Evolutionary conservation across 1,140 invertebrate genomes (phyloP), one percentile per base, ranked within the genome.

Genomic region (Cotesia typhae): DNA sequence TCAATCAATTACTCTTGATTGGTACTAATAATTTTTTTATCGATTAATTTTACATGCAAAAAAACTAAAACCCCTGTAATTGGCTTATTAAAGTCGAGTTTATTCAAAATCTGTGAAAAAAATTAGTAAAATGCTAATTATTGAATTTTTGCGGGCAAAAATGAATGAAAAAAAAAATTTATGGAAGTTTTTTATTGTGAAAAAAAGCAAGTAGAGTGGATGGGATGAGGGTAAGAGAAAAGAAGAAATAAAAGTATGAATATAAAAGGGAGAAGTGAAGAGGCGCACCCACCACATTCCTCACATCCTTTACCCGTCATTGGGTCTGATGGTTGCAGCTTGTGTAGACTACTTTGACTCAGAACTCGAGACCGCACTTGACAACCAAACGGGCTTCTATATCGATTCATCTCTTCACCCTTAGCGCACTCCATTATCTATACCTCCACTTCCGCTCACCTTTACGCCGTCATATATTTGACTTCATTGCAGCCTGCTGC

Each of bases 201-300:
- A 69, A n/a, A 60, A 64, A 72, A 74, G 73, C 65, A 67, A 68
- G 72, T 74, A 47, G 73, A 70, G 74, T 71, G 63, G 59, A 70
- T 72, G 4, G 63, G 59, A 70, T 72, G 5, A n/a, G 20, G 52
- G n/a, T 20, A n/a, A 52, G 38, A 17, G 17, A 71, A n/a, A 63
- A 51, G 61, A 52, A 52, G 41, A 53, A 52, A 47, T 9, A 47
- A 47, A 47, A 47, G 41, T 6, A 47, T 10, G 41, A 47, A 47
- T 47, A 47, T 20, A 36, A 71, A 37, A 72, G 38, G 41, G 10
- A 63, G 41, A 59, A 60, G 38, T 69, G 67, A 59, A 55, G 63
- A 70, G 81, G 81, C 82, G 81, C 82, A 81, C 81, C 82, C 82
- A 82, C 77, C 78, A 78, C 82, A 84, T 84, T 84, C 82, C 80